Evolutionary conservation across 1,140 invertebrate genomes (phyloP).

Genomic region (Apis laboriosa): DNA sequence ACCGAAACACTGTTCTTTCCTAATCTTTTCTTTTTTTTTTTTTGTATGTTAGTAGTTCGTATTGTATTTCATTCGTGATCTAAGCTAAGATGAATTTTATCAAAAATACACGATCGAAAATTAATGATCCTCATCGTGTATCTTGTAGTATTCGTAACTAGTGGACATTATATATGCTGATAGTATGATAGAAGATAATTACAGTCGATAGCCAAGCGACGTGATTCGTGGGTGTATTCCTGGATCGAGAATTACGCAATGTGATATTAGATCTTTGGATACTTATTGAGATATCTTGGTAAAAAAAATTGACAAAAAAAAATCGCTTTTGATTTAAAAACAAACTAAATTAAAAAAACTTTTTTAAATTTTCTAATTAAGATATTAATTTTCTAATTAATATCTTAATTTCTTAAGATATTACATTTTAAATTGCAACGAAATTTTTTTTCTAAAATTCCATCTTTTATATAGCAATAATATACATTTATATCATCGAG

Average conservation of each 20-base stretch:
- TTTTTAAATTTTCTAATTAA: too few relatives aligned
- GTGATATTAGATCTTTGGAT: background rate
- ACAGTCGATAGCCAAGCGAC: constrained; percentile 10
- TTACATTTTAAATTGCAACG: too few relatives aligned
- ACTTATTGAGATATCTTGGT: background rate
- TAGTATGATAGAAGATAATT: constrained; percentile 45
- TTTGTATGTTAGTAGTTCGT: background rate
- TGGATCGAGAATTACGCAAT: background rate
- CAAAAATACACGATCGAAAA: background rate
- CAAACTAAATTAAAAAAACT: background rate
- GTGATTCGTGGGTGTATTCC: constrained; percentile 22
- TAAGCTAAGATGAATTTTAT: background rate
- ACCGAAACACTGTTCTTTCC: background rate
- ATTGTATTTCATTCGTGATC: background rate
- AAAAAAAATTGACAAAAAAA: background rate
- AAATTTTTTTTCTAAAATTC: too few relatives aligned
- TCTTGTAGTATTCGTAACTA: constrained; percentile 44
- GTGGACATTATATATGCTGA: constrained; percentile 46
- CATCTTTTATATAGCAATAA: too few relatives aligned
- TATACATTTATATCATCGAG: too few relatives aligned
- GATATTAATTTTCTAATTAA: too few relatives aligned
- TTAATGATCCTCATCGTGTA: constrained; percentile 49
- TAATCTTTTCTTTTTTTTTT: background rate
- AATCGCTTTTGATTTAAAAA: background rate
- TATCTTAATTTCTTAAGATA: too few relatives aligned